phyloP scores from a whole-genome alignment of 2,797 vertebrate genomes.

The Myiotriccus ornatus region DNA sequence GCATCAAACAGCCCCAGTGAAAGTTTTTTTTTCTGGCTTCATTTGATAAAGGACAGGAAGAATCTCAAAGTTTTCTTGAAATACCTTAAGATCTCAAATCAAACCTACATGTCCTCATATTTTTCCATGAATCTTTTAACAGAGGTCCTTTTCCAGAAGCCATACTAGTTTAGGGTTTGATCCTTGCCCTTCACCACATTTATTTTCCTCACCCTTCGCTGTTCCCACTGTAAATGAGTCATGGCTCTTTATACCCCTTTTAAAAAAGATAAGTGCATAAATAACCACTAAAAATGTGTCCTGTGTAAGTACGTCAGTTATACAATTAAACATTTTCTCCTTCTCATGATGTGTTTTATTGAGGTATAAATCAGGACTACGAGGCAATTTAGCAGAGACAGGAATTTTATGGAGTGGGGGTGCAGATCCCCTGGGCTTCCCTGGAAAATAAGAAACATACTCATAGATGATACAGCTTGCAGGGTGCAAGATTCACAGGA shows the following conservation, averaged over 20 bases:
- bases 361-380: constrained; percentile 65
- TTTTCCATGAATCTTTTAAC: not conserved
- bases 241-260: not conserved
- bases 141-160: not conserved
- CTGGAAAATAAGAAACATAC: constrained; percentile 69
- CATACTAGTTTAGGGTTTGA: not conserved
- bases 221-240: not conserved
- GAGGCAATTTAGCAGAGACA: constrained; percentile 52
- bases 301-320: not conserved
- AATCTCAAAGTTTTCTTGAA: not conserved
- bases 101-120: not conserved
- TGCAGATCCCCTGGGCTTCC: constrained; percentile 39
- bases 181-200: not conserved
- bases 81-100: not conserved
- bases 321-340: constrained; percentile 55
- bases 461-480: constrained; percentile 14
- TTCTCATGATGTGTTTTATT: constrained; percentile 39
- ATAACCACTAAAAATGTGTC: not conserved
- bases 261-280: not conserved
- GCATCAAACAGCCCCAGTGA: not conserved
- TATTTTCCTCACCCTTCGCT: not conserved
- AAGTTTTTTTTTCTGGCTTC: not conserved
- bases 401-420: constrained; percentile 49
- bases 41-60: not conserved
- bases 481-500: constrained; percentile 1